Conservation (phyloP, 1,140 invertebrate species). For the Drosophila lowei region DNA sequence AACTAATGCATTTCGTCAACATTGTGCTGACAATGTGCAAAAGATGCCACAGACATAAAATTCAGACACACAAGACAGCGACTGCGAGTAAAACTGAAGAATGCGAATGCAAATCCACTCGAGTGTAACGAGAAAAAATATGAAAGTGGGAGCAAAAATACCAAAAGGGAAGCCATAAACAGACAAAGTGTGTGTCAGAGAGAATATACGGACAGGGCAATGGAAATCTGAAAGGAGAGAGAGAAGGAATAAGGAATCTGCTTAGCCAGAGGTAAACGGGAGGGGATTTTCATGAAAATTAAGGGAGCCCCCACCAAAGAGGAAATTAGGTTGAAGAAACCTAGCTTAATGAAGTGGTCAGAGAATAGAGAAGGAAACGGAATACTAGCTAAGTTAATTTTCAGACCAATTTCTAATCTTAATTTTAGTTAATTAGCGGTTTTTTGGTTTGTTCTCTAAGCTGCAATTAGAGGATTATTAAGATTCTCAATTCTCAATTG, state of each 20-base stretch:
- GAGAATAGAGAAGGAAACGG: neutral
- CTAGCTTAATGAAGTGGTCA: conserved; percentile 17
- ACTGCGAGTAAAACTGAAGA: conserved; percentile 7
- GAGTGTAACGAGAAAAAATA: conserved; percentile 17
- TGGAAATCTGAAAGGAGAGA: neutral
- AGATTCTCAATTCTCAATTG: no score
- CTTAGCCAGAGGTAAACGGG: neutral
- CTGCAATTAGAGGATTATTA: no score
- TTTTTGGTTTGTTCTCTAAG: no score
- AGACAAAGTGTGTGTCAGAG: conserved; percentile 38
- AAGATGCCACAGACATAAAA: conserved; percentile 47
- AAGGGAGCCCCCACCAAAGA: neutral
- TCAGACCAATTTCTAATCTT: neutral
- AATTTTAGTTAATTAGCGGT: neutral
- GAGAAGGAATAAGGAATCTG: no score
- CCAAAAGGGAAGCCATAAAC: conserved; percentile 54
- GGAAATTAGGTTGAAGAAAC: conserved; percentile 10
- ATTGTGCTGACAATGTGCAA: conserved; percentile 41
- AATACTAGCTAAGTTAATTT: neutral
- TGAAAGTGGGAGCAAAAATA: conserved; percentile 14
- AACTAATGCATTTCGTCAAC: conserved; percentile 69
- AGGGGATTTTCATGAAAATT: neutral
- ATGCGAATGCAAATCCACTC: conserved; percentile 45
- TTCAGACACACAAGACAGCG: conserved; percentile 13
- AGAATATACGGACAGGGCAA: neutral